Evolutionary conservation across 2,113 vertebrate species (phyloP).

Genomic region (Festucalex cinctus): DNA sequence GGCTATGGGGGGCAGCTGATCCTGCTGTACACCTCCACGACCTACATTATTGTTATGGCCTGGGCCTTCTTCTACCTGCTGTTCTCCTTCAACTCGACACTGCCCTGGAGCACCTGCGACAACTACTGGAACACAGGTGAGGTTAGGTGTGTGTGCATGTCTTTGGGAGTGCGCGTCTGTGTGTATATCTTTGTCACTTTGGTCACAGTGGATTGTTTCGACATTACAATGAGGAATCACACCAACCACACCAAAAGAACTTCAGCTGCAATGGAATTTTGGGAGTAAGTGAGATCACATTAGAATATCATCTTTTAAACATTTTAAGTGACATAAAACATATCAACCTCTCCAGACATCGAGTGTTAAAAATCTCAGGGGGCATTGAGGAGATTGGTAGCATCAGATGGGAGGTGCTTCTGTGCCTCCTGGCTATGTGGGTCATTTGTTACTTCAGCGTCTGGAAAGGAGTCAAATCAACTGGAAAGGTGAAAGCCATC

Average conservation of each 20-base stretch:
- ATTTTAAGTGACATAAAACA: not conserved
- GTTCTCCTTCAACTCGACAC: slow-evolving; percentile 81
- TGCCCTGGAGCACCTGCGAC: slow-evolving; percentile 84
- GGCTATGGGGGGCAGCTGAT: slow-evolving; percentile 85
- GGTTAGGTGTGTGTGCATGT: not conserved
- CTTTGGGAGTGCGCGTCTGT: not conserved
- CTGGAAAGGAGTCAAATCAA: slow-evolving; percentile 93
- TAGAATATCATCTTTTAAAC: not conserved
- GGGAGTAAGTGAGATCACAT: slow-evolving; percentile 54
- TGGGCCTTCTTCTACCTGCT: slow-evolving; percentile 89
- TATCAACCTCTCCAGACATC: slow-evolving; percentile 61
- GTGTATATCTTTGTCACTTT: not conserved
- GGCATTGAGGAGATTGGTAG: slow-evolving; percentile 85
- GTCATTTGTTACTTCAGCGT: slow-evolving; percentile 90
- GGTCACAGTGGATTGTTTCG: slow-evolving; percentile 56
- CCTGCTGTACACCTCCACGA: slow-evolving; percentile 77
- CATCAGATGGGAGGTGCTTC: slow-evolving; percentile 83
- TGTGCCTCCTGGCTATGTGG: slow-evolving; percentile 85
- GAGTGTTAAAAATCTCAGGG: slow-evolving; percentile 82
- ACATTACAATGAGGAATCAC: slow-evolving; percentile 39
- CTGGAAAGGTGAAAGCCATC: slow-evolving; percentile 81
- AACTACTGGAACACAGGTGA: slow-evolving; percentile 90
- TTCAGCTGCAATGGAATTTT: slow-evolving; percentile 69
- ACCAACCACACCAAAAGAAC: slow-evolving; percentile 42
- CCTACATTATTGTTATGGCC: slow-evolving; percentile 85